A percentile compares a stretch with the other conserved stretches of the same genome.
These are phyloP conservation scores for Limnodromus scolopaceus DNA, from an alignment of 2,797 vertebrate genomes.

Conservation along the genomic window DNA sequence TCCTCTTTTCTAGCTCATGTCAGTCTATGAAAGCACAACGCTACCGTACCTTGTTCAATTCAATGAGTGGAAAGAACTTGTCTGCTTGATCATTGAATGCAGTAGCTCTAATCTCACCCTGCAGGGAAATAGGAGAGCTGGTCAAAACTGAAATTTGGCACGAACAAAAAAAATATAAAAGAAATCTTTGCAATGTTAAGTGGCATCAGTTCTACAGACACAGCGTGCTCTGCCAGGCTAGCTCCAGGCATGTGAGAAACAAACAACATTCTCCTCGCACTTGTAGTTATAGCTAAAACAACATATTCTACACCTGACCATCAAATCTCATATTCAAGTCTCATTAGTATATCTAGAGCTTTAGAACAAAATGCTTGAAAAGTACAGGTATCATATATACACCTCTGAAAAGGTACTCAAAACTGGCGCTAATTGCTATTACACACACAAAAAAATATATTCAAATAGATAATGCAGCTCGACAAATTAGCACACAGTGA, in stretches of 20 bases:
- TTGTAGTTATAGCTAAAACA: background rate
- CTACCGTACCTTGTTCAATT: constrained; percentile 90
- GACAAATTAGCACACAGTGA: background rate
- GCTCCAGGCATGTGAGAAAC: constrained; percentile 7
- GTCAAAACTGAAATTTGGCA: constrained; percentile 37
- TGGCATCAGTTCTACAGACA: background rate
- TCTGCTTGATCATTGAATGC: constrained; percentile 97
- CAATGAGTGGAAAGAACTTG: constrained; percentile 92
- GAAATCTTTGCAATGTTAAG: constrained; percentile 27
- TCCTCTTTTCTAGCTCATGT: background rate
- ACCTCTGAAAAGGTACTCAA: background rate
- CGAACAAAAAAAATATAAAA: background rate
- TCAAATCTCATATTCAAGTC: background rate
- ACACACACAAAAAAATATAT: background rate
- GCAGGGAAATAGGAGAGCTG: constrained; percentile 26
- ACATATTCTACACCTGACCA: constrained; percentile 18
- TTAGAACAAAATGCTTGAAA: background rate
- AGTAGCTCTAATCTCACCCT: constrained; percentile 97
- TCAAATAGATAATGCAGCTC: background rate
- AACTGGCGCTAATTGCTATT: background rate
- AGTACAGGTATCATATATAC: background rate
- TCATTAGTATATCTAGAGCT: background rate
- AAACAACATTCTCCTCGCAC: background rate
- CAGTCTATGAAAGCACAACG: background rate
- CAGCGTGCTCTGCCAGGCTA: background rate